phyloP scores from a whole-genome alignment of 2,888 invertebrate genomes.

The Apamea monoglypha region DNA sequence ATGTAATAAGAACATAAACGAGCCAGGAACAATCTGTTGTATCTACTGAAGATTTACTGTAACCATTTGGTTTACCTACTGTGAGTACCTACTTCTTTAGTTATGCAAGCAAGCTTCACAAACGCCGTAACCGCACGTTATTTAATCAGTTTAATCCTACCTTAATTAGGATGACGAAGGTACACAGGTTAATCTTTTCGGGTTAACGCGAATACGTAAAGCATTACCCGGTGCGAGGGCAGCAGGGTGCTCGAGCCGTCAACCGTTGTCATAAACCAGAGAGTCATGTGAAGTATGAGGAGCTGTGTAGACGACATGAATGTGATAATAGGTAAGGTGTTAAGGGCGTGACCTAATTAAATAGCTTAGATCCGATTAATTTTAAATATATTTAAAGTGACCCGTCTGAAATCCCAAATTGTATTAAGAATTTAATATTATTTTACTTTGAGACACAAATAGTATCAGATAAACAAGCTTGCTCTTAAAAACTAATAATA shows the following conservation, averaged over 20 bases:
- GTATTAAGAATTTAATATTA: background rate
- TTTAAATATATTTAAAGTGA: background rate
- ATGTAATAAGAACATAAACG: background rate
- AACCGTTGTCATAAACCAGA: constrained; percentile 39
- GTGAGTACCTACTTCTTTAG: background rate
- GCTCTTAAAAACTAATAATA: background rate
- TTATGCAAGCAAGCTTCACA: background rate
- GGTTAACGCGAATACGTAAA: constrained; percentile 30
- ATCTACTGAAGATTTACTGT: background rate
- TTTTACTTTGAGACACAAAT: background rate
- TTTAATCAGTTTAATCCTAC: constrained; percentile 1
- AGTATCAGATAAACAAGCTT: background rate
- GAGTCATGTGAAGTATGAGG: constrained; percentile 1
- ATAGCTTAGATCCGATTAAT: background rate
- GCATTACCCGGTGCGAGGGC: background rate
- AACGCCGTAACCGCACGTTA: background rate
- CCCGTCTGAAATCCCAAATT: too few species aligned
- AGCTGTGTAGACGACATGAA: background rate
- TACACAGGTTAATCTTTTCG: constrained; percentile 28
- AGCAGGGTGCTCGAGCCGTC: constrained; percentile 16
- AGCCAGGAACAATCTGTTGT: background rate
- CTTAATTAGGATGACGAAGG: constrained; percentile 25
- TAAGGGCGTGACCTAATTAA: background rate
- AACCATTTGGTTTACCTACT: background rate
- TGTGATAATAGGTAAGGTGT: background rate